phyloP scores from a whole-genome alignment of 2,888 invertebrate genomes.

The Frankliniella intonsa region DNA sequence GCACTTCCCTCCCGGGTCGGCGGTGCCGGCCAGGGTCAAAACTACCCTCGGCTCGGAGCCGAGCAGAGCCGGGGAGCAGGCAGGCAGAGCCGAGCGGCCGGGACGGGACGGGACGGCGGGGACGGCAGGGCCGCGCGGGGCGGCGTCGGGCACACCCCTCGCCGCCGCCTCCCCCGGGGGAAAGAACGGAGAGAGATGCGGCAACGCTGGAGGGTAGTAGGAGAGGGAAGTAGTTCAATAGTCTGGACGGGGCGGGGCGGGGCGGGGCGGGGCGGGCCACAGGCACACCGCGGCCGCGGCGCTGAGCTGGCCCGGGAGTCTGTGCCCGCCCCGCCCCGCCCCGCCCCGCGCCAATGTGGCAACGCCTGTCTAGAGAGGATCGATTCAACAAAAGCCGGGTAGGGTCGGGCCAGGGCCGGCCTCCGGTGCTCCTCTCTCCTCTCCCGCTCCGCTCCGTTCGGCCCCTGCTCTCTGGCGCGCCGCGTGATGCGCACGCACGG shows the following conservation, averaged over 20 bases:
- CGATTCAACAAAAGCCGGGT: conserved; percentile 17
- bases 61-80: background rate
- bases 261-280: background rate
- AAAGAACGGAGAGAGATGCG: background rate
- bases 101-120: background rate
- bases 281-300: no score
- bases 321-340: background rate
- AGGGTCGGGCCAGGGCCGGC: background rate
- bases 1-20: no score
- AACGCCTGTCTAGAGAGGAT: background rate
- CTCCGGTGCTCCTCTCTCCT: background rate
- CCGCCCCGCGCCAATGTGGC: background rate
- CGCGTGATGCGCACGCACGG: no score
- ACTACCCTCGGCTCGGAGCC: no score
- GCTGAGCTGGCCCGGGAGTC: background rate
- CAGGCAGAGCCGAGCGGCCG: background rate
- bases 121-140: background rate
- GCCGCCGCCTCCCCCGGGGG: background rate
- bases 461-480: no score
- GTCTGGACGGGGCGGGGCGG: background rate
- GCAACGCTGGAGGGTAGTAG: conserved; percentile 14
- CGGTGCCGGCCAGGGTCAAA: no score
- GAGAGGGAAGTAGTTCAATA: conserved; percentile 24
- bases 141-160: background rate
- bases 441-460: no score